A percentile compares a stretch with the other conserved stretches of the same genome.
phyloP scores from a whole-genome alignment of 2,888 invertebrate species.

The Liopterus haemorrhoidalis region DNA sequence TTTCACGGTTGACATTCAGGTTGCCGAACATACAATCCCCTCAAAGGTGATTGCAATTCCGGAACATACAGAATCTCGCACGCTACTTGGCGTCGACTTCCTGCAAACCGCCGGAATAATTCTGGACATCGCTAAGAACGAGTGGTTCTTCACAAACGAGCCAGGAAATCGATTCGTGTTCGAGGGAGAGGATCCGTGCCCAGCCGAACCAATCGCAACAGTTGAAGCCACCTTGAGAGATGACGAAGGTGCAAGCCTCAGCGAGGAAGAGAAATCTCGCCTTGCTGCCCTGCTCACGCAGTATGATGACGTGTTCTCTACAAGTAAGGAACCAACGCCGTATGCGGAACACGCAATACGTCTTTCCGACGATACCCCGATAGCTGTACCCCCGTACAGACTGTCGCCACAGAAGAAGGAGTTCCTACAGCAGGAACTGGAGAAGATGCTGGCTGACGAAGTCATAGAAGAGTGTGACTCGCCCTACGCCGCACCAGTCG shows the following conservation, averaged over 20 bases:
- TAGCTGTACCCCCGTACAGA: conserved; percentile 8
- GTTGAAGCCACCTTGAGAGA: too few species aligned
- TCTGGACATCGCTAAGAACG: conserved; percentile 1
- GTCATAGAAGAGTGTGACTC: conserved; percentile 10
- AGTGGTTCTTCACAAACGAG: conserved; percentile 5
- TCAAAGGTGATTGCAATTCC: conserved; percentile 5
- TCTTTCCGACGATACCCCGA: conserved; percentile 3
- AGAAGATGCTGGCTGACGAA: background rate
- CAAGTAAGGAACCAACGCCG: background rate
- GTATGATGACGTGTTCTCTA: conserved; percentile 3
- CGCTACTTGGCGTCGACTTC: conserved; percentile 2
- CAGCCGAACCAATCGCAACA: background rate
- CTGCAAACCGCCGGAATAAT: background rate
- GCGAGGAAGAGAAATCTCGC: background rate
- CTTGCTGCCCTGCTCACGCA: background rate
- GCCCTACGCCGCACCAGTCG: conserved; percentile 12
- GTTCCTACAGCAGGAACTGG: background rate
- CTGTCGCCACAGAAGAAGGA: conserved; percentile 5
- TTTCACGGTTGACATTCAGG: too few species aligned
- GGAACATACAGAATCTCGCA: background rate
- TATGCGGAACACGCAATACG: conserved; percentile 5
- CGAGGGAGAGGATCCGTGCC: background rate
- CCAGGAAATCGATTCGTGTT: background rate
- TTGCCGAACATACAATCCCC: too few species aligned
- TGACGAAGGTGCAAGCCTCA: background rate